Conservation (phyloP, 2,888 invertebrate species). For the Drosophila fulvimacula region DNA sequence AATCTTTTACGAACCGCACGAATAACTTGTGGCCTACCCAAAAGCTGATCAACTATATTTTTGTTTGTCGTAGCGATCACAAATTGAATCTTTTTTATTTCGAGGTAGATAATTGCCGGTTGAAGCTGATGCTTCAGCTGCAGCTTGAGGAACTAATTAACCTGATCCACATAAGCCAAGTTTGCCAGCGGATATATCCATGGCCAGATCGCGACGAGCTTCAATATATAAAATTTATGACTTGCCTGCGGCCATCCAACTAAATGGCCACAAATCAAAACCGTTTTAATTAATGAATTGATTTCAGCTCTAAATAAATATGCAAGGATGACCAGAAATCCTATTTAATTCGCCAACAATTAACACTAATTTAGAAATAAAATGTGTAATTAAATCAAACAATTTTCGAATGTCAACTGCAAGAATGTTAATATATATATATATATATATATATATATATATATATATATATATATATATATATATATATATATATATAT, state of each 20-base stretch:
- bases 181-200: slow-evolving; percentile 19
- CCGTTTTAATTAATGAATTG: slow-evolving; percentile 67
- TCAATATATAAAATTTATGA: slow-evolving; percentile 33
- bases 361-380: neutral
- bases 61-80: slow-evolving; percentile 36
- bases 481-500: no score
- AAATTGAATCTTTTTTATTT: slow-evolving; percentile 68
- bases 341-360: neutral
- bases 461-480: no score
- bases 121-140: slow-evolving; percentile 21
- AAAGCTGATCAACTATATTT: slow-evolving; percentile 26
- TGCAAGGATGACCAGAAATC: slow-evolving; percentile 5
- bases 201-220: slow-evolving; percentile 35
- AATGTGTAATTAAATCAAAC: slow-evolving; percentile 2
- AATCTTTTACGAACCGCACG: slow-evolving; percentile 36
- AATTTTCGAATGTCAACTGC: neutral
- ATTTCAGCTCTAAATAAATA: neutral
- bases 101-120: slow-evolving; percentile 53
- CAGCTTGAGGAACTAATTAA: slow-evolving; percentile 63
- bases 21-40: slow-evolving; percentile 14
- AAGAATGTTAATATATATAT: no score
- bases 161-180: slow-evolving; percentile 66
- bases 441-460: no score
- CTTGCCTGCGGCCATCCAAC: slow-evolving; percentile 32
- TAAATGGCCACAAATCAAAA: slow-evolving; percentile 70